These are phyloP conservation scores for Ectropis grisescens DNA, from an alignment of 1,140 invertebrate species.

Conservation along the genomic window DNA sequence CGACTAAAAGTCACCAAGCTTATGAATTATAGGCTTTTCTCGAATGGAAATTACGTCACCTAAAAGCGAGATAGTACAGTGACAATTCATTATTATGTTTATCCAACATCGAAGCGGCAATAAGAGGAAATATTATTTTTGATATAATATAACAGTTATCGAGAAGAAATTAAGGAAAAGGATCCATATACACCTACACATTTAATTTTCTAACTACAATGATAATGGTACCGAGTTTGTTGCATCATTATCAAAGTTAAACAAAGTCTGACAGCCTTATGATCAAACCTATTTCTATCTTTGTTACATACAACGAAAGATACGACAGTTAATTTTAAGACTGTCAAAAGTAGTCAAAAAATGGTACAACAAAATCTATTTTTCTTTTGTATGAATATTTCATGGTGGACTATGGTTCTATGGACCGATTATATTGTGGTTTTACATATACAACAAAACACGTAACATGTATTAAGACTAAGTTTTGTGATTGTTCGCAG, in stretches of 20 bases:
- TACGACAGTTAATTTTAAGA: too few species aligned
- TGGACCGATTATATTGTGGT: conserved; percentile 7
- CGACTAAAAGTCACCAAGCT: conserved; percentile 51
- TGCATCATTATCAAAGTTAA: too few species aligned
- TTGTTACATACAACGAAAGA: too few species aligned
- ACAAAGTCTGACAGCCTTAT: too few species aligned
- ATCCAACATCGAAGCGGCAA: conserved; percentile 51
- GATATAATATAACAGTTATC: too few species aligned
- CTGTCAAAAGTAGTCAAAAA: too few species aligned
- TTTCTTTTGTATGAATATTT: conserved; percentile 21
- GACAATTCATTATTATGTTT: conserved; percentile 37
- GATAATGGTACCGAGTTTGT: too few species aligned
- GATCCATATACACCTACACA: conserved; percentile 49
- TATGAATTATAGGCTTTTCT: conserved; percentile 34
- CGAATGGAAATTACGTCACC: conserved; percentile 40
- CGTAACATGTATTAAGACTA: conserved; percentile 35
- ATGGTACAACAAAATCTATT: too few species aligned
- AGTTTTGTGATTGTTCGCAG: conserved; percentile 30
- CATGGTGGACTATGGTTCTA: conserved; percentile 22
- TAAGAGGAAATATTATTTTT: conserved; percentile 44
- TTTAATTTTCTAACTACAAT: conserved; percentile 55
- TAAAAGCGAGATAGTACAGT: conserved; percentile 56
- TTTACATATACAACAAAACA: conserved; percentile 24
- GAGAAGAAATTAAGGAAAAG: conserved; percentile 22
- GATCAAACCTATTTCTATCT: too few species aligned